Evolutionary conservation across 2,113 vertebrate genomes (phyloP).

Genomic region (Willisornis vidua): DNA sequence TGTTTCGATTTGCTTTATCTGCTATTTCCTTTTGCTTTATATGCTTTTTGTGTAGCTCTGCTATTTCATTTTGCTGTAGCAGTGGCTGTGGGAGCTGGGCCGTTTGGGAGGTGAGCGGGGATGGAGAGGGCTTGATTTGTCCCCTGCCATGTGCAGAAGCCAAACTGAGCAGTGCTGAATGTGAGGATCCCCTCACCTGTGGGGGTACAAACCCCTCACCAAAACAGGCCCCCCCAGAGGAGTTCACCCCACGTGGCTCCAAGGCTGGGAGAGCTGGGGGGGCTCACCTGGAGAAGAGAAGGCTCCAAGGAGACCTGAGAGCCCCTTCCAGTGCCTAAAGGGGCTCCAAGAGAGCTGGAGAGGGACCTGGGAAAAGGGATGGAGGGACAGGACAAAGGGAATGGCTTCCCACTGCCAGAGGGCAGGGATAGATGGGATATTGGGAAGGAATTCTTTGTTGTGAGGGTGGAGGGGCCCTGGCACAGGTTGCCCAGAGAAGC

Average conservation of each 20-base stretch:
- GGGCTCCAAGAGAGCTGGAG: neutral
- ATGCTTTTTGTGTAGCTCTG: neutral
- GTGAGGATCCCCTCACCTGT: neutral
- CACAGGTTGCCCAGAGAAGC: neutral
- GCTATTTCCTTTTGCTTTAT: neutral
- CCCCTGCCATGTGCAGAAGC: neutral
- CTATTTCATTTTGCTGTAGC: neutral
- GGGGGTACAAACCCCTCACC: neutral
- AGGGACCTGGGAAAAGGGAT: neutral
- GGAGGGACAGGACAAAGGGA: neutral
- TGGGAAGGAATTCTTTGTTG: neutral
- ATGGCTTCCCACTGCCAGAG: neutral
- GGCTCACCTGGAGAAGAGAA: neutral
- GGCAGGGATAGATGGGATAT: neutral
- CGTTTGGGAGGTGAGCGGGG: neutral
- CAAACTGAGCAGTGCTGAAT: neutral
- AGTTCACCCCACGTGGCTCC: accelerated
- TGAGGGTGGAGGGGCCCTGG: neutral
- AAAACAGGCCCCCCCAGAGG: neutral
- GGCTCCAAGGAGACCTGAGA: neutral
- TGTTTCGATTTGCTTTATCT: neutral
- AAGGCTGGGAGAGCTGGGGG: neutral
- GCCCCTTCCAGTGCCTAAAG: neutral
- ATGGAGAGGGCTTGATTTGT: neutral
- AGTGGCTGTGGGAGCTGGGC: neutral